Evolutionary conservation across 2,888 invertebrate genomes (phyloP), one percentile per base, ranked within the genome.

Genomic region (Xanthia icteritia): DNA sequence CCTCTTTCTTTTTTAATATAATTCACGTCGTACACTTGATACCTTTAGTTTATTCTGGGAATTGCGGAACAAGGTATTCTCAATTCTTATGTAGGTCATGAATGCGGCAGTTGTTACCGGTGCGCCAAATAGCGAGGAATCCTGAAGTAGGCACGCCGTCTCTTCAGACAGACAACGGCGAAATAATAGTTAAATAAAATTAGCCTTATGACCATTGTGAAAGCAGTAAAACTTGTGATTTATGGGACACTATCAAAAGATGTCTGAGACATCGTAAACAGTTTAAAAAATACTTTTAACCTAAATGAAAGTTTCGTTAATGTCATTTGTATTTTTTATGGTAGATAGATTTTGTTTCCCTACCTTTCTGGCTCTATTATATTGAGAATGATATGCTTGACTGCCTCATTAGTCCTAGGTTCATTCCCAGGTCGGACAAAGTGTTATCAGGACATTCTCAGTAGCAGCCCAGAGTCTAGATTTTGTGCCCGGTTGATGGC

Each of bases 221-320:
- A 74, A 82, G 88, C 86, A 85, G 87, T 93, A 92, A 93, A 93
- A 86, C 82, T 74, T 39, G 78, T 90, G 88, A 93, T 92, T 92
- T 92, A 92, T 83, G 71, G 78, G 76, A 63, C 79, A 79, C 85
- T 88, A 80, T 73, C 66, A 76, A 82, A 87, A 87, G 87, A 88
- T 89, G 87, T 88, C 89, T 86, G 86, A 84, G 77, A 84, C 86
- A 86, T 89, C 85, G 83, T 83, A 81, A 84, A 85, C 84, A 80
- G 77, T 80, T 86, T 72, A 82, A 79, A 70, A 68, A 82, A 79
- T 82, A 86, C 68, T 79, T 77, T 76, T 76, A 75, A 71, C 69
- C 45, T 65, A 61, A 88, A 87, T 85, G 79, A 79, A 69, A 77
- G n/a, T 76, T 73, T 79, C 78, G 27, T 79, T 79, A 42, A 73